A percentile compares a stretch with the other conserved stretches of the same genome.
phyloP scores from a whole-genome alignment of 1,140 invertebrate genomes.

The Phenacoccus solenopsis region DNA sequence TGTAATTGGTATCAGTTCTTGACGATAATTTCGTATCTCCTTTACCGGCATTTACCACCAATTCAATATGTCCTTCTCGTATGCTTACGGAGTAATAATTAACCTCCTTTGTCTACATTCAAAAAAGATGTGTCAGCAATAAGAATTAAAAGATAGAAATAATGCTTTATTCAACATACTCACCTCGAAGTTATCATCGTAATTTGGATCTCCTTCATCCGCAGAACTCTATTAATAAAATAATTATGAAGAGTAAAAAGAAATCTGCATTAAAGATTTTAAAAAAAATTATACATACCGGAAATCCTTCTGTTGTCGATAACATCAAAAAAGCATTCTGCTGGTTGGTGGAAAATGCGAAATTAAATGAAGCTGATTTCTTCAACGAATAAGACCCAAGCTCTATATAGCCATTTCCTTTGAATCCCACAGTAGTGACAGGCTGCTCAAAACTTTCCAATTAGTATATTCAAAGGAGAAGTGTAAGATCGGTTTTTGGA shows the following conservation, averaged over 20 bases:
- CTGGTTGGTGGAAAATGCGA: conserved; percentile 64
- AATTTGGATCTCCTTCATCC: neutral
- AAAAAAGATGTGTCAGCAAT: conserved; percentile 21
- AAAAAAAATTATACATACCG: conserved; percentile 28
- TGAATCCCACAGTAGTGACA: conserved; percentile 52
- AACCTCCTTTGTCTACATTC: conserved; percentile 33
- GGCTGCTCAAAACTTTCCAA: too few relatives aligned
- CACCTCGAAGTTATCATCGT: neutral
- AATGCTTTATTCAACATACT: neutral
- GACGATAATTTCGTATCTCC: conserved; percentile 39
- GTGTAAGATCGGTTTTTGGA: too few relatives aligned
- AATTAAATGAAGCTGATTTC: conserved; percentile 50
- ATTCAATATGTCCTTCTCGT: conserved; percentile 47
- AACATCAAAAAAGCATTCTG: conserved; percentile 56
- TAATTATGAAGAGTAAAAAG: too few relatives aligned
- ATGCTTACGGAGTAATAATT: conserved; percentile 56
- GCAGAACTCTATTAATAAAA: neutral
- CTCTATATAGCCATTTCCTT: conserved; percentile 66
- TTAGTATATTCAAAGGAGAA: too few relatives aligned
- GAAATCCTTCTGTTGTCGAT: conserved; percentile 48
- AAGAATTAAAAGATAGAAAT: conserved; percentile 12
- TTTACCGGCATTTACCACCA: conserved; percentile 53
- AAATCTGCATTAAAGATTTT: neutral
- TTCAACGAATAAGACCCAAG: conserved; percentile 49
- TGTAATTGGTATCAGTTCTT: conserved; percentile 29